Evolutionary conservation across 2,113 vertebrate genomes (phyloP).

Genomic region (Xerus inauris): DNA sequence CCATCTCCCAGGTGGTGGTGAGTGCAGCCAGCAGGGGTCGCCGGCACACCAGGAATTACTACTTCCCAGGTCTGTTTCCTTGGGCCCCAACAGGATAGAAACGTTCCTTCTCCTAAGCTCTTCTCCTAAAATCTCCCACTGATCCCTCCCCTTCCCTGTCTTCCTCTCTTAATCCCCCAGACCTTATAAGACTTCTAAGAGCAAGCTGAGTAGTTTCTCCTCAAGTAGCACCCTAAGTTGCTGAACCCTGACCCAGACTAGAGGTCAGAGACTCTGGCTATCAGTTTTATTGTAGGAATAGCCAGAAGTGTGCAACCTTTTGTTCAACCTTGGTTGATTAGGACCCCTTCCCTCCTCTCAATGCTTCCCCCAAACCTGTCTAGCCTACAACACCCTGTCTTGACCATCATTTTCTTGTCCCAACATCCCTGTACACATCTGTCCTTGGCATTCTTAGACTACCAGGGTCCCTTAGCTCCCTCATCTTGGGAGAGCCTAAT

Average conservation of each 20-base stretch:
- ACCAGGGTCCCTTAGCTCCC: background rate
- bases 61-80: background rate
- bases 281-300: background rate
- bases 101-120: background rate
- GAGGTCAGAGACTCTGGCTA: background rate
- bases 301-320: background rate
- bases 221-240: background rate
- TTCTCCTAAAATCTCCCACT: background rate
- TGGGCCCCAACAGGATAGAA: background rate
- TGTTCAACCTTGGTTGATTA: background rate
- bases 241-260: background rate
- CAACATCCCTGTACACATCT: background rate
- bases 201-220: background rate
- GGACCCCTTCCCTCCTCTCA: background rate
- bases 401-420: background rate
- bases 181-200: background rate
- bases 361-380: background rate
- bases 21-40: conserved; percentile 84
- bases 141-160: background rate
- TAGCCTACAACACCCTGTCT: background rate
- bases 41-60: conserved; percentile 85
- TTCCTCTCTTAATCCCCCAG: background rate
- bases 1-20: background rate
- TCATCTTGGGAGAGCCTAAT: background rate
- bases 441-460: background rate